Percentiles rank a stretch among this genome's conserved stretches.
Evolutionary conservation across 2,113 vertebrate genomes (phyloP).

Genomic region (Agelaius tricolor): DNA sequence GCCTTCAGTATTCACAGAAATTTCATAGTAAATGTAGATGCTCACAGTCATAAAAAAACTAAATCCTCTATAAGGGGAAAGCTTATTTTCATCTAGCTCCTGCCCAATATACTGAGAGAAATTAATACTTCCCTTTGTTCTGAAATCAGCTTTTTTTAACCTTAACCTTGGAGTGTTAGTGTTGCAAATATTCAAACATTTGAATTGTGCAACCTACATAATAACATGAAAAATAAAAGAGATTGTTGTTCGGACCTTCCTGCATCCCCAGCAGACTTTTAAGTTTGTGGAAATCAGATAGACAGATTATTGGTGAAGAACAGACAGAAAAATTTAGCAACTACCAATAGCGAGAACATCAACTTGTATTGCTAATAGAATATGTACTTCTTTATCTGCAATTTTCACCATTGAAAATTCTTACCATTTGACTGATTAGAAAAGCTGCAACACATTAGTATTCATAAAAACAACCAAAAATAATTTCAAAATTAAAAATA

Average conservation of each 20-base stretch:
- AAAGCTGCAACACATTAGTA: not conserved
- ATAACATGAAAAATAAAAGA: not conserved
- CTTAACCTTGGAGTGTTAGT: not conserved
- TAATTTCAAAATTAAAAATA: not conserved
- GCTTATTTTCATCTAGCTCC: not conserved
- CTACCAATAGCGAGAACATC: not conserved
- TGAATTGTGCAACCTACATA: not conserved
- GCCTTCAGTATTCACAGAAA: not conserved
- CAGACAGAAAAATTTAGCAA: not conserved
- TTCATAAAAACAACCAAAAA: not conserved
- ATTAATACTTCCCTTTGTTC: not conserved
- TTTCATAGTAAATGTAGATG: not conserved
- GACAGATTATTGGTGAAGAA: not conserved
- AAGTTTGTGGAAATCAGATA: not conserved
- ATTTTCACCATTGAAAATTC: not conserved
- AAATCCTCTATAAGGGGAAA: not conserved
- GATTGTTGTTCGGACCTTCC: not conserved
- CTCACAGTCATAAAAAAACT: not conserved
- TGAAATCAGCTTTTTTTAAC: not conserved
- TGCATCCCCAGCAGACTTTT: not conserved
- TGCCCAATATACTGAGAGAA: not conserved
- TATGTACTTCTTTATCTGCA: not conserved
- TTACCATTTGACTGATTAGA: not conserved
- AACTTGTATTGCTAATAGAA: not conserved
- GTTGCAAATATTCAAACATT: not conserved